These are phyloP conservation scores for Trachelipus rathkii DNA, from an alignment of 1,140 invertebrate species.

Conservation along the genomic window DNA sequence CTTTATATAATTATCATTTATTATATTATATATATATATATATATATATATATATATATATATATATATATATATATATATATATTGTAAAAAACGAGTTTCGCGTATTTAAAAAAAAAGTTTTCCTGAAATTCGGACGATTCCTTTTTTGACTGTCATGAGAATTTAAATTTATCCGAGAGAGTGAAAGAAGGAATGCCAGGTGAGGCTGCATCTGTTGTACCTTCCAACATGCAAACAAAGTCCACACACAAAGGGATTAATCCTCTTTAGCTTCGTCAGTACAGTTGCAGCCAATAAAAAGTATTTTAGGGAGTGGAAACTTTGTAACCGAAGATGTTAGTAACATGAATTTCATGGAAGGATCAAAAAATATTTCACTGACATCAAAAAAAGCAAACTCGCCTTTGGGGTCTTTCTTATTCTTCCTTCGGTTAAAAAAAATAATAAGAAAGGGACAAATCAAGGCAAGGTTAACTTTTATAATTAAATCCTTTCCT, in stretches of 20 bases:
- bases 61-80: slow-evolving; percentile 15
- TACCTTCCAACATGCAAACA: background rate
- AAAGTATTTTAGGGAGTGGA: background rate
- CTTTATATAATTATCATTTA: background rate
- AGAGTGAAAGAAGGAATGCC: background rate
- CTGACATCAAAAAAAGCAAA: background rate
- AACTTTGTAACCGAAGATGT: background rate
- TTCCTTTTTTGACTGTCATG: background rate
- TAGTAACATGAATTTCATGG: background rate
- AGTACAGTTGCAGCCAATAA: background rate
- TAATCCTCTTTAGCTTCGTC: background rate
- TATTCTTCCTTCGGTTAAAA: background rate
- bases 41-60: slow-evolving; percentile 1
- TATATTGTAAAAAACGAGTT: background rate
- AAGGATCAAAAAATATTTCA: no score
- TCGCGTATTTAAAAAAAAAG: background rate
- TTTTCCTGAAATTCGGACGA: background rate
- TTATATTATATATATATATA: background rate
- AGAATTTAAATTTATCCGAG: background rate
- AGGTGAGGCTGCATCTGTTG: background rate
- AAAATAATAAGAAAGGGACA: background rate
- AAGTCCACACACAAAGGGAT: background rate
- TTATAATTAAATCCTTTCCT: background rate
- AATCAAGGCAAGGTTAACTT: background rate
- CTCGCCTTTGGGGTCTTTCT: background rate